A percentile compares a stretch with the other conserved stretches of the same genome.
These are phyloP conservation scores for Leptothorax acervorum DNA, from an alignment of 2,888 invertebrate species.

Conservation along the genomic window DNA sequence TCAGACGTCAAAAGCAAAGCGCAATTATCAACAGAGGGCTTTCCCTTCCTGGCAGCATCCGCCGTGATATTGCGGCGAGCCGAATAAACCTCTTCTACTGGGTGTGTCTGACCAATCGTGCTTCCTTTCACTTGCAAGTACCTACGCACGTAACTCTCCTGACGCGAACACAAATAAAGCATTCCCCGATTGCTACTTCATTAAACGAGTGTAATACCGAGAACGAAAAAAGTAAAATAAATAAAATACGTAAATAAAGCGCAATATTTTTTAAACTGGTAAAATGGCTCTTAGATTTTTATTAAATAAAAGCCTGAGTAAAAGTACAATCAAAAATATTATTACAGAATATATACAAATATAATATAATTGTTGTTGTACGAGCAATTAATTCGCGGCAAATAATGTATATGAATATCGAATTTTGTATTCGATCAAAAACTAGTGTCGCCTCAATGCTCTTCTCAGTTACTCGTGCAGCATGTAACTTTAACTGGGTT, in stretches of 20 bases:
- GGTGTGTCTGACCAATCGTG: conserved; percentile 43
- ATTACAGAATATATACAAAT: background rate
- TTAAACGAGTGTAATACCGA: background rate
- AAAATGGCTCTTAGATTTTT: background rate
- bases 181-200: background rate
- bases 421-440: background rate
- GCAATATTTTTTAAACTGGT: background rate
- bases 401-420: background rate
- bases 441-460: background rate
- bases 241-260: background rate
- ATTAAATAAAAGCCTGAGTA: background rate
- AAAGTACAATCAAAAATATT: background rate
- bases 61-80: conserved; percentile 70
- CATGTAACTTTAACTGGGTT: background rate
- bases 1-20: conserved; percentile 75
- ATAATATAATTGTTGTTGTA: background rate
- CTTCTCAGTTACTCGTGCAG: background rate
- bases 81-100: conserved; percentile 49
- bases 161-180: background rate
- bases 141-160: background rate
- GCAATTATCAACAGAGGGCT: conserved; percentile 71
- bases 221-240: background rate
- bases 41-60: conserved; percentile 62
- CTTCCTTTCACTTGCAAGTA: conserved; percentile 25
- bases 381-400: background rate